Percentiles rank a stretch among this genome's conserved stretches.
Evolutionary conservation across 2,888 invertebrate species (phyloP).

Genomic region (Fragum sueziense): DNA sequence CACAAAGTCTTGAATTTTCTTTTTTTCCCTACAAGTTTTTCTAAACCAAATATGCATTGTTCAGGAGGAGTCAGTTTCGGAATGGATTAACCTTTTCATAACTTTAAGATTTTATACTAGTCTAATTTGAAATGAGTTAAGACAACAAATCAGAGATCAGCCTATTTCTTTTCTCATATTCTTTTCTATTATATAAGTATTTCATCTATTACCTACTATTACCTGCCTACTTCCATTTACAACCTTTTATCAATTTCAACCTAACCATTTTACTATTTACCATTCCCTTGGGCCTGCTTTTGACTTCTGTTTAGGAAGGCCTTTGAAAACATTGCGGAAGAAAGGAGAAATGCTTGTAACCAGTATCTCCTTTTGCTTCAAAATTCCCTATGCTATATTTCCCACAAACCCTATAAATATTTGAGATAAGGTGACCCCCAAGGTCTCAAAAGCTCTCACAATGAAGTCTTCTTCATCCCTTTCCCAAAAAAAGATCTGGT

Average conservation of each 20-base stretch:
- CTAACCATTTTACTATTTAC: neutral
- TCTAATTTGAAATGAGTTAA: too few relatives aligned
- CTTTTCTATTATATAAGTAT: neutral
- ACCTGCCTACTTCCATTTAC: neutral
- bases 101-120: too few relatives aligned
- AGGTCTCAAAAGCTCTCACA: constrained; percentile 98
- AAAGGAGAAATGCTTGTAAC: neutral
- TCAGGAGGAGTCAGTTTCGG: too few relatives aligned
- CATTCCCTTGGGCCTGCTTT: neutral
- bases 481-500: too few relatives aligned
- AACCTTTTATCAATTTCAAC: neutral
- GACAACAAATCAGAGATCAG: neutral
- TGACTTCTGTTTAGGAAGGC: neutral
- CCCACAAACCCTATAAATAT: too few relatives aligned
- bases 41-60: too few relatives aligned
- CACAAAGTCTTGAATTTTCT: too few relatives aligned
- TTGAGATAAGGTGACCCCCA: constrained; percentile 96
- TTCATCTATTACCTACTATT: neutral
- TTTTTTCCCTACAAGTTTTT: too few relatives aligned
- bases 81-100: too few relatives aligned
- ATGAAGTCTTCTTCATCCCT: constrained; percentile 99
- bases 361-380: neutral
- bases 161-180: neutral
- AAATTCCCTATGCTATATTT: too few relatives aligned
- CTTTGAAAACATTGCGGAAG: neutral